A percentile compares a stretch with the other conserved stretches of the same genome.
Evolutionary conservation across 2,113 vertebrate genomes (phyloP).

Genomic region (Ptilonorhynchus violaceus): DNA sequence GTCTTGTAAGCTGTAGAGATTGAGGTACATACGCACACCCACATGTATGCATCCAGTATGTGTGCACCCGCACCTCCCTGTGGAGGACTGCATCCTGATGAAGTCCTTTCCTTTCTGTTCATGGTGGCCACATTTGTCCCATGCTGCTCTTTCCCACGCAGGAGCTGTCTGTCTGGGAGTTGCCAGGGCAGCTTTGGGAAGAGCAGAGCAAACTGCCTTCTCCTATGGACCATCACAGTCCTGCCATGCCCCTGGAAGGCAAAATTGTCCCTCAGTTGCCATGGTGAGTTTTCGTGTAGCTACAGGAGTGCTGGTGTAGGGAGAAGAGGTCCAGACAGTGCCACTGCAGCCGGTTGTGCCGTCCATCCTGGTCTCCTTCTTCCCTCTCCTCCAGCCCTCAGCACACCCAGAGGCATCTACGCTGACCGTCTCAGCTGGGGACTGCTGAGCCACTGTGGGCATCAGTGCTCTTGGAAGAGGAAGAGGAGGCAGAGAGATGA

Average conservation of each 20-base stretch:
- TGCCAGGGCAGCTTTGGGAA: background rate
- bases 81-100: background rate
- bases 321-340: background rate
- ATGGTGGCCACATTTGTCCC: accelerated
- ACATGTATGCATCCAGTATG: accelerated
- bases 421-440: accelerated
- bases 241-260: background rate
- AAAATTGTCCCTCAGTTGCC: background rate
- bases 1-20: background rate
- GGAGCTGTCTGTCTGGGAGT: background rate
- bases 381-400: background rate
- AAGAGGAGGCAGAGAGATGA: background rate
- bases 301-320: background rate
- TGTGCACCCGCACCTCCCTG: background rate
- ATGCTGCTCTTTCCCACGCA: background rate
- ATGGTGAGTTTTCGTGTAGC: background rate
- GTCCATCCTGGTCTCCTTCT: background rate
- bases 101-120: background rate
- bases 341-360: background rate
- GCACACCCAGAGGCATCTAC: accelerated
- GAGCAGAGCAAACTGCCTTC: background rate
- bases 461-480: background rate
- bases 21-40: background rate
- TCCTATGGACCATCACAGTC: accelerated
- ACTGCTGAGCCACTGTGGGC: background rate